Conservation (phyloP, 1,140 invertebrate species). For the Camponotus pennsylvanicus region DNA sequence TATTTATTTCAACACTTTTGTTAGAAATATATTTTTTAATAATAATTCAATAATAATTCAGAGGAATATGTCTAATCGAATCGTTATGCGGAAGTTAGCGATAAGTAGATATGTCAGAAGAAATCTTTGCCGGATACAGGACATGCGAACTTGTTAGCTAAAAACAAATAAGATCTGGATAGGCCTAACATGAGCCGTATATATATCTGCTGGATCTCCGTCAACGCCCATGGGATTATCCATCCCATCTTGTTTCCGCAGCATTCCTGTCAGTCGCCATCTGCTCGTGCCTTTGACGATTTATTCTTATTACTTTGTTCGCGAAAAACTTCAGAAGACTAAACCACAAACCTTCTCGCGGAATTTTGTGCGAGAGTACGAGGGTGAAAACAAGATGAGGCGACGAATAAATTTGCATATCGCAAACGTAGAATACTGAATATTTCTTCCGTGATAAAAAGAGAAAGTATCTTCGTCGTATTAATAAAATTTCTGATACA, state of each 20-base stretch:
- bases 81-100: constrained; percentile 51
- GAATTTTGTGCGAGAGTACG: constrained; percentile 31
- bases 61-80: neutral
- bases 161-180: constrained; percentile 80
- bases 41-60: neutral
- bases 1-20: constrained; percentile 2
- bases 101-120: constrained; percentile 71
- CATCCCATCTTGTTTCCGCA: constrained; percentile 79
- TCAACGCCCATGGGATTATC: constrained; percentile 82
- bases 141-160: constrained; percentile 79
- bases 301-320: constrained; percentile 81
- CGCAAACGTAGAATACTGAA: constrained; percentile 25
- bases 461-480: neutral
- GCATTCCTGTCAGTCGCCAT: constrained; percentile 80
- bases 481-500: constrained; percentile 12
- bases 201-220: constrained; percentile 77
- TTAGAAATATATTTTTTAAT: neutral
- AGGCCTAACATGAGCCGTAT: constrained; percentile 62
- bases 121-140: constrained; percentile 73
- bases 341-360: constrained; percentile 1
- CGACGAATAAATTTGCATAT: constrained; percentile 29
- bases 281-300: constrained; percentile 80
- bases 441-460: neutral
- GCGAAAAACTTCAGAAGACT: constrained; percentile 63
- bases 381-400: neutral